Evolutionary conservation across 2,113 vertebrate species (phyloP).

Genomic region (Prolemur simus): DNA sequence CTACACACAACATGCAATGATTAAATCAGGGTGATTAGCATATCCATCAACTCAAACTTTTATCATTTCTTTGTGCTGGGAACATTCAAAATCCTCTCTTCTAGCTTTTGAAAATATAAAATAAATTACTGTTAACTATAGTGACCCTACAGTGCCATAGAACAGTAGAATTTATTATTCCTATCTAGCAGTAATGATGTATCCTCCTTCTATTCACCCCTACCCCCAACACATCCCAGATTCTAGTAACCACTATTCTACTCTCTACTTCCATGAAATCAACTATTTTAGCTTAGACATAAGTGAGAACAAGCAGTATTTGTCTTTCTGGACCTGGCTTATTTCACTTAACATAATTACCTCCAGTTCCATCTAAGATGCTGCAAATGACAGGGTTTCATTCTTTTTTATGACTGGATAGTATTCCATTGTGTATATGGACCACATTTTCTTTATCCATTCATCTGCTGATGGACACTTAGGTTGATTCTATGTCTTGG

Average conservation of each 20-base stretch:
- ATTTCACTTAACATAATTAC: background rate
- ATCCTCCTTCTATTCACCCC: background rate
- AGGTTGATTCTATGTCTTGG: background rate
- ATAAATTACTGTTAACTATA: background rate
- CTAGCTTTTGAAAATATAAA: background rate
- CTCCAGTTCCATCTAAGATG: background rate
- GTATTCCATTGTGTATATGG: background rate
- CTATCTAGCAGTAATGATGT: background rate
- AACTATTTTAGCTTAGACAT: background rate
- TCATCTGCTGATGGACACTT: background rate
- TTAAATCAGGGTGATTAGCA: background rate
- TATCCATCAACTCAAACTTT: background rate
- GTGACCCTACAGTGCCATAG: background rate
- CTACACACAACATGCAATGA: background rate
- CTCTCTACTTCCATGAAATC: background rate
- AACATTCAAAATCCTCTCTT: background rate
- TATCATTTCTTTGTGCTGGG: background rate
- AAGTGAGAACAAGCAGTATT: background rate
- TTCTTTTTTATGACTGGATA: background rate
- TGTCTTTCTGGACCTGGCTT: background rate
- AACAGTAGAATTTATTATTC: background rate
- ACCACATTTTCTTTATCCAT: background rate
- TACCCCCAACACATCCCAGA: background rate
- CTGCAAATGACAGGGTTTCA: background rate
- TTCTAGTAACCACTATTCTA: background rate